Percentiles rank a stretch among this genome's conserved stretches.
These are phyloP conservation scores for Tortricodes alternella DNA, from an alignment of 2,888 invertebrate genomes.

Conservation along the genomic window DNA sequence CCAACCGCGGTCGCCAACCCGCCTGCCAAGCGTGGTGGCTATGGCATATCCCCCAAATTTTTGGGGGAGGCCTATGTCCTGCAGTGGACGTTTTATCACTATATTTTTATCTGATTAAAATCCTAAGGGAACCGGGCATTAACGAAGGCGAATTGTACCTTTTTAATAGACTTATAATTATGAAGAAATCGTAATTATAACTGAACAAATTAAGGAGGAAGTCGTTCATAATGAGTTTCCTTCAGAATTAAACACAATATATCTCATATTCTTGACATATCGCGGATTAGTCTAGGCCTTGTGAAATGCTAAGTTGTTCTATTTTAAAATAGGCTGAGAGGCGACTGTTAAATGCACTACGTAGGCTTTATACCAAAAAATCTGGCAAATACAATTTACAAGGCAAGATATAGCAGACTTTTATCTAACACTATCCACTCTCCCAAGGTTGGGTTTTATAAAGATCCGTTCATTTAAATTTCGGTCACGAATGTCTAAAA, in stretches of 20 bases:
- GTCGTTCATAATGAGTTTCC: slow-evolving; percentile 24
- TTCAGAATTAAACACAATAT: slow-evolving; percentile 6
- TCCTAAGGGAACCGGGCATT: neutral
- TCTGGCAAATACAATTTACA: no score
- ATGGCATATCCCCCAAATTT: no score
- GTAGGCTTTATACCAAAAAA: neutral
- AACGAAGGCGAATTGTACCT: slow-evolving; percentile 6
- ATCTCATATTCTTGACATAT: slow-evolving; percentile 27
- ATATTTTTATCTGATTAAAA: slow-evolving; percentile 3
- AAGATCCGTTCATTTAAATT: no score
- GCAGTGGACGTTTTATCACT: no score
- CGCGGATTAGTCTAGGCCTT: slow-evolving; percentile 20
- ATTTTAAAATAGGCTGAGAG: slow-evolving; percentile 6
- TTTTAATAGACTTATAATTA: slow-evolving; percentile 8
- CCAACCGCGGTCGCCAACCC: no score
- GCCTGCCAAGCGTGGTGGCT: no score
- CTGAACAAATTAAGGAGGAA: slow-evolving; percentile 22
- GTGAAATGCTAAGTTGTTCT: slow-evolving; percentile 21
- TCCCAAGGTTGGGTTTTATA: no score
- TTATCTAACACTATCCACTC: no score
- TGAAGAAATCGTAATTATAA: slow-evolving; percentile 22
- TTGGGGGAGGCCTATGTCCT: no score
- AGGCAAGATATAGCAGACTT: no score
- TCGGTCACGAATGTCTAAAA: no score
- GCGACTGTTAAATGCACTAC: neutral